Percentiles rank a stretch among this genome's conserved stretches.
Evolutionary conservation across 92 coral and sea anemone species (phyloP).

Genomic region (Blastomussa wellsi): DNA sequence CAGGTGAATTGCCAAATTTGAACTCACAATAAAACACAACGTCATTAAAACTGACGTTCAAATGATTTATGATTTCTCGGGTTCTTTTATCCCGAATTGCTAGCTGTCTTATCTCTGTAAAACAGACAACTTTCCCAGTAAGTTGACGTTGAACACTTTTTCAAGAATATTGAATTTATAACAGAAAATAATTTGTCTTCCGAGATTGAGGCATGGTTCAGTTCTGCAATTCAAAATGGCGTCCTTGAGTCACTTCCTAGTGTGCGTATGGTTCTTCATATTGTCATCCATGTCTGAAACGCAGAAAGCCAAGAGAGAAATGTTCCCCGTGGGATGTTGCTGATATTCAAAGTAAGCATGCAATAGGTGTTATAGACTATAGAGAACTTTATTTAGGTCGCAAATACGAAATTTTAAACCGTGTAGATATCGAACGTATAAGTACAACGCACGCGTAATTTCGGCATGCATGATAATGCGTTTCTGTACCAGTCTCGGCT

Average conservation of each 20-base stretch:
- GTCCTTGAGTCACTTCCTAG: neutral
- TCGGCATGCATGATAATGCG: neutral
- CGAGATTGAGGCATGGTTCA: neutral
- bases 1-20: neutral
- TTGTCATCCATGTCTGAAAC: neutral
- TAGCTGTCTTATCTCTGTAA: slow-evolving; percentile 16
- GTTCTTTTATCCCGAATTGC: slow-evolving; percentile 20
- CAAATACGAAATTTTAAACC: neutral
- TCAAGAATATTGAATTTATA: neutral
- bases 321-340: neutral
- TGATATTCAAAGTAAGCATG: neutral
- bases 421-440: too few relatives aligned
- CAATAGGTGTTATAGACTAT: neutral
- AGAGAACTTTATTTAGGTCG: neutral
- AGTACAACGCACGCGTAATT: neutral
- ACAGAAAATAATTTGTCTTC: neutral
- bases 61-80: slow-evolving; percentile 49
- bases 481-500: neutral
- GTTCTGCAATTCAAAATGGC: slow-evolving; percentile 19
- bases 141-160: neutral
- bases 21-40: slow-evolving; percentile 3
- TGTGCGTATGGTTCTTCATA: neutral
- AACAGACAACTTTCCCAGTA: neutral
- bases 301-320: neutral
- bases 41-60: slow-evolving; percentile 25